Base-by-base conservation (phyloP, 1,140 invertebrate genomes). In the Pteromalus puparum region DNA sequence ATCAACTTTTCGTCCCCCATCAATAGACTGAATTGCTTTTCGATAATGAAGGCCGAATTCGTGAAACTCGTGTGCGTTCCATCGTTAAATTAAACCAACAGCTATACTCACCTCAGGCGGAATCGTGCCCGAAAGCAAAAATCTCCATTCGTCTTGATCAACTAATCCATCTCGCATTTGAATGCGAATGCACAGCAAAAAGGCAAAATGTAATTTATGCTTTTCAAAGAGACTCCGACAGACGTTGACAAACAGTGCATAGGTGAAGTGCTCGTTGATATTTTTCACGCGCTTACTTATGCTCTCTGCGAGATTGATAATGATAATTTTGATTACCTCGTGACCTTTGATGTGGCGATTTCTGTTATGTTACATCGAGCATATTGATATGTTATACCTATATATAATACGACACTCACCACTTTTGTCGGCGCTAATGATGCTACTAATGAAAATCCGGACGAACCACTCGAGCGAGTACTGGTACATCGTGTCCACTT, bases 401-500 rank as follows among this genome's bases (percentile, higher is more conserved):
- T n/a, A n/a, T n/a, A n/a, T n/a, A n/a, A n/a, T n/a, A n/a, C n/a
- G 30, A 42, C 38, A 42, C n/a, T 82, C 13, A 94, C 92, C 88
- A 68, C 88, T 90, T 88, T 95, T 95, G 87, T 96, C 95, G 0
- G 95, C 94, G 84, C 95, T 94, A 10, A 94, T 92, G 88, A 97
- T 97, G 88, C 94, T 96, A 84, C 94, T 94, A 76, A 94, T 93
- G 89, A 96, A 96, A 7, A 97, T 94, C 76, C 94, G 94, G 81
- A 96, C 94, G 88, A 96, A 97, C 96, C 96, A 97, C 81, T 95
- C 94, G 24, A 97, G 90, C 5, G 96, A 97, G 89, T 96, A 97
- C 88, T 97, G 96, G 90, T 97, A 97, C 96, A 97, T 97, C 9
- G 95, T 95, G 90, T 97, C 95, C 46, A 97, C 75, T 84, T 94